Evolutionary conservation across 2,888 invertebrate genomes (phyloP).

Genomic region (Luperina nickerlii): DNA sequence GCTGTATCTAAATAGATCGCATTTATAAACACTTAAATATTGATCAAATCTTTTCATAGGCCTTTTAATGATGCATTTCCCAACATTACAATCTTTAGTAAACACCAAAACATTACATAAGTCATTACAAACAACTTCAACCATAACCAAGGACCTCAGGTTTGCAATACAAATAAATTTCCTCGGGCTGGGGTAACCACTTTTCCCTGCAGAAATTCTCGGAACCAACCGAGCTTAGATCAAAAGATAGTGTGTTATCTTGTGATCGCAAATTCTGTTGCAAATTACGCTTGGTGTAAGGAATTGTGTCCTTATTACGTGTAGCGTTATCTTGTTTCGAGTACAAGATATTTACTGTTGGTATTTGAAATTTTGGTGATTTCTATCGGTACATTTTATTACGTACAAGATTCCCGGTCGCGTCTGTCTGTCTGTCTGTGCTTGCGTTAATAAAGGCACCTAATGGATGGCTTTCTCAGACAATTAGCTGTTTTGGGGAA

Average conservation of each 20-base stretch:
- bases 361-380: conserved; percentile 34
- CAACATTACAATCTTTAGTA: neutral
- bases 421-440: conserved; percentile 38
- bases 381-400: conserved; percentile 28
- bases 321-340: conserved; percentile 24
- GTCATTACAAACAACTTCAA: neutral
- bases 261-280: conserved; percentile 48
- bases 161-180: conserved; percentile 40
- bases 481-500: neutral
- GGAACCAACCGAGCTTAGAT: conserved; percentile 42
- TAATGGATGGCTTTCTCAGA: neutral
- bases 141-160: conserved; percentile 26
- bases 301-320: conserved; percentile 44
- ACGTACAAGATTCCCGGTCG: neutral
- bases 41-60: conserved; percentile 10
- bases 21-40: neutral
- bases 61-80: neutral
- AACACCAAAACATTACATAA: conserved; percentile 5
- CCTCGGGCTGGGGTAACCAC: conserved; percentile 15
- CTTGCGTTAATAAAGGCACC: neutral
- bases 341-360: conserved; percentile 35
- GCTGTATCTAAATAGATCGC: conserved; percentile 14
- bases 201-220: conserved; percentile 49
- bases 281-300: conserved; percentile 53
- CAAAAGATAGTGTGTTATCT: conserved; percentile 52